Evolutionary conservation across 1,140 invertebrate species (phyloP).

Genomic region (Drosophila sturtevanti): DNA sequence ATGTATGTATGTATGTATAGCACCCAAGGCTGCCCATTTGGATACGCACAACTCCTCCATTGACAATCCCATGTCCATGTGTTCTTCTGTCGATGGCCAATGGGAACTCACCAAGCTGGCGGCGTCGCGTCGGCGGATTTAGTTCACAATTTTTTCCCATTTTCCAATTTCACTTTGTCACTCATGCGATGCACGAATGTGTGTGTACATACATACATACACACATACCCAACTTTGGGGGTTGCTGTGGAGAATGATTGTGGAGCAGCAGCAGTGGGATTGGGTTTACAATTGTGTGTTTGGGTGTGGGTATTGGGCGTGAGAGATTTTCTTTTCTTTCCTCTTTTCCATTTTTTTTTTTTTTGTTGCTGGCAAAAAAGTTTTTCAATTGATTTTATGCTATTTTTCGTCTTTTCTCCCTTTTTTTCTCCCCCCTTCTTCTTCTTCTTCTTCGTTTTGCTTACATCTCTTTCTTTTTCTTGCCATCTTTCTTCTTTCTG

Average conservation of each 20-base stretch:
- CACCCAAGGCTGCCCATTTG: conserved; percentile 49
- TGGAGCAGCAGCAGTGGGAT: conserved; percentile 3
- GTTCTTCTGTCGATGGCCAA: conserved; percentile 65
- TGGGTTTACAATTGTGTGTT: background rate
- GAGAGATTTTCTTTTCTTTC: conserved; percentile 26
- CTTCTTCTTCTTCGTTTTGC: conserved; percentile 15
- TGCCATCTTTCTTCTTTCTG: background rate
- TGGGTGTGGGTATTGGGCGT: conserved; percentile 45
- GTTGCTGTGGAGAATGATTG: background rate
- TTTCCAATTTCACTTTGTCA: conserved; percentile 60
- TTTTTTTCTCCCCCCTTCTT: conserved; percentile 26
- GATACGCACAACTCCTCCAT: conserved; percentile 63
- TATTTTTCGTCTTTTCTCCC: conserved; percentile 58
- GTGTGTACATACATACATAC: conserved; percentile 52
- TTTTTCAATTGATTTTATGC: conserved; percentile 78
- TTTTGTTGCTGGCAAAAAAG: conserved; percentile 34
- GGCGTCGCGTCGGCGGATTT: conserved; percentile 57
- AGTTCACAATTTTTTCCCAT: conserved; percentile 68
- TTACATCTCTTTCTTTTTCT: conserved; percentile 7
- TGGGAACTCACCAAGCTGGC: conserved; percentile 66
- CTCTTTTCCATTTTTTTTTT: conserved; percentile 13
- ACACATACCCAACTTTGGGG: conserved; percentile 10
- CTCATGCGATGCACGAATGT: conserved; percentile 67
- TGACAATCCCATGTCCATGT: conserved; percentile 73
- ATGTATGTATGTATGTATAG: conserved; percentile 18